A percentile compares a stretch with the other conserved stretches of the same genome.
Evolutionary conservation across 2,113 vertebrate genomes (phyloP).

Genomic region (Halcyon malimbica): DNA sequence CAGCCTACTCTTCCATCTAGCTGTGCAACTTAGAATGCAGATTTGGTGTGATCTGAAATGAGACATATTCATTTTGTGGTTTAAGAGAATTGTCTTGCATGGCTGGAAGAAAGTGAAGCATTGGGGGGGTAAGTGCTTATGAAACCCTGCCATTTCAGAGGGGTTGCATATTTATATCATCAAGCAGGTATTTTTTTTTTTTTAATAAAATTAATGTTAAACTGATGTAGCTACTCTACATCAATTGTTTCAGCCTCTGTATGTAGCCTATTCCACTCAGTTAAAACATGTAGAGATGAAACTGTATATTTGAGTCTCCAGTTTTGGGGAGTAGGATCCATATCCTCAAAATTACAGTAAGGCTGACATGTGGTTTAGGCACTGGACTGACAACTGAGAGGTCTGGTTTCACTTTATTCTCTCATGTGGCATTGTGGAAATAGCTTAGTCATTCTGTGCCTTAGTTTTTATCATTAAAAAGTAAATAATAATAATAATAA

Average conservation of each 20-base stretch:
- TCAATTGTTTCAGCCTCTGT: background rate
- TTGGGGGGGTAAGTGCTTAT: background rate
- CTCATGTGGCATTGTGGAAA: background rate
- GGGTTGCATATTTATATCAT: background rate
- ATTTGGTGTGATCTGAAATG: background rate
- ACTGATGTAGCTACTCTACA: background rate
- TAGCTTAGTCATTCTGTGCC: background rate
- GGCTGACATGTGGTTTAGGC: background rate
- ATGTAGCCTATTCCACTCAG: background rate
- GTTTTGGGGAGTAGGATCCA: background rate
- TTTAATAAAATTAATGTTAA: background rate
- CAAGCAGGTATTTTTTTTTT: background rate
- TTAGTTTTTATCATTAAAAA: constrained; percentile 1
- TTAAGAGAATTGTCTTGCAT: background rate
- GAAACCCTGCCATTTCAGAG: background rate
- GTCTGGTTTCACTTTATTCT: background rate
- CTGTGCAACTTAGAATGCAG: background rate
- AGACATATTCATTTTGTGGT: background rate
- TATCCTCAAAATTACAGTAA: background rate
- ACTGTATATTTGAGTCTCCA: background rate
- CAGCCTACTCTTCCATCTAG: background rate
- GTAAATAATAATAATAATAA: background rate
- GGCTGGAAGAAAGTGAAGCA: background rate
- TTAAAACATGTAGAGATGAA: background rate
- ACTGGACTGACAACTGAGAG: background rate